phyloP scores from a whole-genome alignment of 2,888 invertebrate genomes.

The Stegophylla sp. region DNA sequence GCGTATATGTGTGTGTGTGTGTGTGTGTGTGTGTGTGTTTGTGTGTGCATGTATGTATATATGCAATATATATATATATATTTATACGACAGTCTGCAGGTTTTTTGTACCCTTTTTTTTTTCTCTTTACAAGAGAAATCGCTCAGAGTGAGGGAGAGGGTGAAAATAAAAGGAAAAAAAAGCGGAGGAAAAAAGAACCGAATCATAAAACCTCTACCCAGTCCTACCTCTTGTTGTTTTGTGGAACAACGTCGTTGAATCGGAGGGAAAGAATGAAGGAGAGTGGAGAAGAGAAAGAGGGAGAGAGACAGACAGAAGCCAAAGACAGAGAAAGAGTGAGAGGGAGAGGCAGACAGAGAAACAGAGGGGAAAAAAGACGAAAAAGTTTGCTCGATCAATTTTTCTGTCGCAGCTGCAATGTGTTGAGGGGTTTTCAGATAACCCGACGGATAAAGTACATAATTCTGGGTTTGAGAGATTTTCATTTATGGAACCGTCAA shows the following conservation, averaged over 20 bases:
- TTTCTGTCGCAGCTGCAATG: slow-evolving; percentile 56
- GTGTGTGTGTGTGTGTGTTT: neutral
- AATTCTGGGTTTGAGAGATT: slow-evolving; percentile 40
- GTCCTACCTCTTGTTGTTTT: slow-evolving; percentile 44
- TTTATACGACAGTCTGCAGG: slow-evolving; percentile 16
- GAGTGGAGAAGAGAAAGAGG: neutral
- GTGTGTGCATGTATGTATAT: neutral
- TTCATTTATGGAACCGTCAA: slow-evolving; percentile 25
- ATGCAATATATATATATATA: neutral
- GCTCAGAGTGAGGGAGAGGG: slow-evolving; percentile 15
- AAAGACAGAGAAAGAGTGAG: neutral
- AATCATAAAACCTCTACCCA: slow-evolving; percentile 56
- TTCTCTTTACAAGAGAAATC: slow-evolving; percentile 57
- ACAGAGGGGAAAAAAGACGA: slow-evolving; percentile 14
- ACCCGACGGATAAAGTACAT: slow-evolving; percentile 40
- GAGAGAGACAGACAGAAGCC: neutral
- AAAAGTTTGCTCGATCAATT: slow-evolving; percentile 58
- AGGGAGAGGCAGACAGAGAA: neutral
- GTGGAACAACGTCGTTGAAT: slow-evolving; percentile 43
- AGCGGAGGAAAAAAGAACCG: slow-evolving; percentile 39
- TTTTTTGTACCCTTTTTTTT: slow-evolving; percentile 49
- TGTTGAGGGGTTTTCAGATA: slow-evolving; percentile 56
- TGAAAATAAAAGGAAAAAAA: slow-evolving; percentile 36
- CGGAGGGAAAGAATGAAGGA: neutral
- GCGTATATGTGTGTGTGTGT: neutral